phyloP scores from a whole-genome alignment of 2,888 invertebrate species.

The Camptogramma bilineatum region DNA sequence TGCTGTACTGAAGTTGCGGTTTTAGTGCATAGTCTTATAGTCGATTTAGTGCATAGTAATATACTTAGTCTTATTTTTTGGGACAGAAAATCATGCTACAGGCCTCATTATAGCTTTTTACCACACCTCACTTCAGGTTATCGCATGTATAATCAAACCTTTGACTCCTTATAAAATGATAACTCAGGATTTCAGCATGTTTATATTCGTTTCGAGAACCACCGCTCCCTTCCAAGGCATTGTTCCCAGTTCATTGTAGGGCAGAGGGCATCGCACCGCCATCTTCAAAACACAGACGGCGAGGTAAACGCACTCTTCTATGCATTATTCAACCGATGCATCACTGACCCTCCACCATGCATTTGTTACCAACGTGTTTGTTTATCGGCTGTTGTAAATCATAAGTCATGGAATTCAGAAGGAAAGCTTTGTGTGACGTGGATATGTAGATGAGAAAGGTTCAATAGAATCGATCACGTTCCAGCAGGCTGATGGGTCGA shows the following conservation, averaged over 20 bases:
- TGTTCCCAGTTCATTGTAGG: constrained; percentile 46
- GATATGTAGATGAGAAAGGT: constrained; percentile 39
- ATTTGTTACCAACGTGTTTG: constrained; percentile 46
- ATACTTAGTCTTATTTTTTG: no score
- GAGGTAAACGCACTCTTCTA: constrained; percentile 70
- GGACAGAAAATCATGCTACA: no score
- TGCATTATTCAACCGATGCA: constrained; percentile 73
- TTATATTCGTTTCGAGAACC: constrained; percentile 15
- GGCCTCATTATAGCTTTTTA: no score
- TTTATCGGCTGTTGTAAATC: constrained; percentile 48
- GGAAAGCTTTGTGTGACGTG: constrained; percentile 32
- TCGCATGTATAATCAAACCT: background rate
- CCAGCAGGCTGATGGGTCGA: constrained; percentile 3
- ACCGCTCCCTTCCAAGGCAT: constrained; percentile 4
- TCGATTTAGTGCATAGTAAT: no score
- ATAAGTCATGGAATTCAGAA: constrained; percentile 39
- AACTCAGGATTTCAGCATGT: background rate
- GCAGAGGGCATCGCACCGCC: constrained; percentile 49
- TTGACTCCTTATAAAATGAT: background rate
- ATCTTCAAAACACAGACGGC: constrained; percentile 65
- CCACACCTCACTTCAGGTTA: background rate
- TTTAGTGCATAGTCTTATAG: no score
- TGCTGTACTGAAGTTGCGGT: no score
- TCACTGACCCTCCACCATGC: constrained; percentile 62
- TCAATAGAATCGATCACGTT: constrained; percentile 35